Evolutionary conservation across 2,113 vertebrate species (phyloP).

Genomic region (Proterorhinus semilunaris): DNA sequence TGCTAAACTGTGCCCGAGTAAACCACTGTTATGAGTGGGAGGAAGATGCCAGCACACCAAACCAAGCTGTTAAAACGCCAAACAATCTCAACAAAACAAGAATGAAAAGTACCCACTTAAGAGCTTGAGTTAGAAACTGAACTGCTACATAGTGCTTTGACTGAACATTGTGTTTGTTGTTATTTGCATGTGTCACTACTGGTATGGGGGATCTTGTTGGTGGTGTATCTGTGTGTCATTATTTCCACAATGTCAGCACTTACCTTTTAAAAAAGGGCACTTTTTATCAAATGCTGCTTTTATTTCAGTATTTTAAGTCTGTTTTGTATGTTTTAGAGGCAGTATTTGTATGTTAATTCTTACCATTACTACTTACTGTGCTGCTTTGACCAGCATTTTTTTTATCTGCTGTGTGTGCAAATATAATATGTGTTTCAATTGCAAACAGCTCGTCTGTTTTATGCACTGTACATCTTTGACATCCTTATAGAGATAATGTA

Average conservation of each 20-base stretch:
- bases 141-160: background rate
- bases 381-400: background rate
- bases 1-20: conserved; percentile 76
- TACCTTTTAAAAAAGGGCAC: conserved; percentile 16
- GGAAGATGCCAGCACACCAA: conserved; percentile 55
- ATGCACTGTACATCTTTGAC: background rate
- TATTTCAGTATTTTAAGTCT: conserved; percentile 33
- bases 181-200: conserved; percentile 15
- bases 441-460: background rate
- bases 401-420: conserved; percentile 9
- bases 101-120: conserved; percentile 20
- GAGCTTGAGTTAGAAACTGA: conserved; percentile 34
- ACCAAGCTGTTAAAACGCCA: conserved; percentile 5
- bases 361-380: background rate
- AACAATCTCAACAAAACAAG: conserved; percentile 26
- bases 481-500: too few relatives aligned
- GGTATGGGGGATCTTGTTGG: conserved; percentile 5
- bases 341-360: background rate
- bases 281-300: conserved; percentile 7
- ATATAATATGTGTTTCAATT: conserved; percentile 16
- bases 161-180: conserved; percentile 12
- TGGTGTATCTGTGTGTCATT: conserved; percentile 7
- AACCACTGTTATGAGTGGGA: conserved; percentile 90
- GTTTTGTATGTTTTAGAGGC: conserved; percentile 14
- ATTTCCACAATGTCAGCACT: conserved; percentile 41